Conservation (phyloP, 2,797 vertebrate species). For the Tiaroga cobitis region DNA sequence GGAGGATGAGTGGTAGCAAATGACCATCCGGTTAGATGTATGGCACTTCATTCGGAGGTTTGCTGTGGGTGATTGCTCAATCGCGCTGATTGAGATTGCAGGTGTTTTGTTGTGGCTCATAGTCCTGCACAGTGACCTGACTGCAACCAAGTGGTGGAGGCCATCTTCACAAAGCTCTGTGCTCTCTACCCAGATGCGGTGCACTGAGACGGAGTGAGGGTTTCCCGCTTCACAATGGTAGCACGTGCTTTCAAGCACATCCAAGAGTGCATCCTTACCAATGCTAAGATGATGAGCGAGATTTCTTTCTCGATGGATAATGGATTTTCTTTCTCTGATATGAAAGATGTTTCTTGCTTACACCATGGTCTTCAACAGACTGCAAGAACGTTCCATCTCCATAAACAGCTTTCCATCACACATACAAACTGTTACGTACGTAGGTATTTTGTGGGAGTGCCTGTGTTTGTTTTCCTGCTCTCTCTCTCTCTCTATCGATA, state of each 20-base stretch:
- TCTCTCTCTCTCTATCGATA: no score
- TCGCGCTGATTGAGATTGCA: neutral
- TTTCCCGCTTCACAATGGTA: neutral
- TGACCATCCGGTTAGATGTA: slow-evolving; percentile 34
- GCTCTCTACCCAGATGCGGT: neutral
- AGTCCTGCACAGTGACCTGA: slow-evolving; percentile 9
- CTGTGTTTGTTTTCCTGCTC: no score
- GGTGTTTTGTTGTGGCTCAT: neutral
- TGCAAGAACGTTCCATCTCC: neutral
- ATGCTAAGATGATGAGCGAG: no score
- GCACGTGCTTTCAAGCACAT: neutral
- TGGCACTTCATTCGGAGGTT: slow-evolving; percentile 44
- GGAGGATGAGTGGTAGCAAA: slow-evolving; percentile 22
- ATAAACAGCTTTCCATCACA: no score
- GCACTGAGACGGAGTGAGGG: neutral
- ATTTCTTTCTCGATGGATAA: no score
- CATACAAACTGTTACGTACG: no score
- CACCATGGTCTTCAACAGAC: neutral
- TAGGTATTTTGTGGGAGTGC: no score
- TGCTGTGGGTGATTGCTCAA: neutral
- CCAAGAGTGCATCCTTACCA: no score
- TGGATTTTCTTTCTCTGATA: neutral
- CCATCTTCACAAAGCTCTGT: neutral
- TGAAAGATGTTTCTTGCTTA: neutral
- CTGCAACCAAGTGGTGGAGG: neutral